Evolutionary conservation across 2,888 invertebrate genomes (phyloP), one percentile per base, ranked within the genome.

Genomic region (Keiferia lycopersicella): DNA sequence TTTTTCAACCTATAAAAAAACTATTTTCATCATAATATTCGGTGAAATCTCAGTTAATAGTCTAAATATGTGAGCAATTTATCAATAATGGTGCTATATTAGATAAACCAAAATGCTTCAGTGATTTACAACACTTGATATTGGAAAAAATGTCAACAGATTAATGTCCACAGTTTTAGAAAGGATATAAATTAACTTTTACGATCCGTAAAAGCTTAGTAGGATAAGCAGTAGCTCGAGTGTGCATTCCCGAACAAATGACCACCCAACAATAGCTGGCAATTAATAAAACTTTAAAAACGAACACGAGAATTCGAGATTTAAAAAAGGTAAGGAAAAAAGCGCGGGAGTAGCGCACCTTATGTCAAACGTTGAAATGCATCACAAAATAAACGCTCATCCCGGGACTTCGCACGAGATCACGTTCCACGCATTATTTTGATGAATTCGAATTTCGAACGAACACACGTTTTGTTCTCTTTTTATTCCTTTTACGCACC

Each of bases 391-490:
- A 76, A 75, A 86, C 81, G 83, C 74, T 88, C 81, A 89, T 89
- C 90, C 88, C 73, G 69, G 70, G 73, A 79, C 78, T 79, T 76
- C 73, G 74, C 76, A 68, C 76, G 78, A 79, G 78, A 86, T 89
- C 90, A 91, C 90, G 90, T 89, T 86, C 84, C 79, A 71, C 76
- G 75, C 86, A 84, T 89, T 88, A 87, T 84, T 86, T 83, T 87
- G 87, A 88, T 81, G 79, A 79, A 84, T 85, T 81, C 79, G 78
- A 79, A 78, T 76, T 80, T 77, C 72, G 77, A 80, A 80, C 76
- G 71, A 73, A 74, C 67, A 73, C 69, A 51, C 71, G 71, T 77
- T 74, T 78, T 76, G 69, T 76, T 75, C 72, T 64, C 71, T 77
- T 70, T 71, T 67, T 68, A 53, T 66, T 58, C 63, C 60, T 57